These are phyloP conservation scores for Oreonectes daqikongensis DNA, from an alignment of 2,797 vertebrate genomes.

Conservation along the genomic window DNA sequence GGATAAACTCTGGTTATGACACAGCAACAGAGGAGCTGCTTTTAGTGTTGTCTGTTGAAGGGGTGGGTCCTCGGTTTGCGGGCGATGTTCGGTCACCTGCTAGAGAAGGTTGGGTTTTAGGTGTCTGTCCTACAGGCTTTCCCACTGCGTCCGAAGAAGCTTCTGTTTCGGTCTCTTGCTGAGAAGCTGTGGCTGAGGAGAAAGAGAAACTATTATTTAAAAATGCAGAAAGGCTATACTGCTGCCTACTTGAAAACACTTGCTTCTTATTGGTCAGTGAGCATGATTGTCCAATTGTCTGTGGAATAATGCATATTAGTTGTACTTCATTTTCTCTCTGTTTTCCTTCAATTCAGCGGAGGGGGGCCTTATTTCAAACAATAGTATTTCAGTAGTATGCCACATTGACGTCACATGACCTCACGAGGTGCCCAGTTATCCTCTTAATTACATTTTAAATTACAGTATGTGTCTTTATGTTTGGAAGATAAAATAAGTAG, in stretches of 20 bases:
- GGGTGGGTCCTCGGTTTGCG: slow-evolving; percentile 84
- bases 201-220: neutral
- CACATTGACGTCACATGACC: neutral
- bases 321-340: too few species aligned
- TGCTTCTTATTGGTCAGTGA: neutral
- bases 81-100: slow-evolving; percentile 77
- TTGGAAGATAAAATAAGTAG: too few species aligned
- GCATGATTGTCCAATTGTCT: too few species aligned
- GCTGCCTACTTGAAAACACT: neutral
- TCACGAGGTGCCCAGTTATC: neutral
- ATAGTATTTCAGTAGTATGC: too few species aligned
- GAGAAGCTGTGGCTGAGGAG: slow-evolving; percentile 86
- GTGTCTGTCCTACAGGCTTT: slow-evolving; percentile 82
- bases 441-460: too few species aligned
- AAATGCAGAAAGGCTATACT: neutral
- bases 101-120: slow-evolving; percentile 78
- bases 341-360: neutral
- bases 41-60: slow-evolving; percentile 87
- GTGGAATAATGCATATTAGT: too few species aligned
- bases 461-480: too few species aligned
- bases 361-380: too few species aligned
- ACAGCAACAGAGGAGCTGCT: slow-evolving; percentile 85
- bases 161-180: slow-evolving; percentile 91
- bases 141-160: slow-evolving; percentile 78
- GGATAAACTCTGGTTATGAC: slow-evolving; percentile 73